Base-by-base conservation (phyloP, 92 coral and sea anemone genomes). In the Palythoa caribaeorum region DNA sequence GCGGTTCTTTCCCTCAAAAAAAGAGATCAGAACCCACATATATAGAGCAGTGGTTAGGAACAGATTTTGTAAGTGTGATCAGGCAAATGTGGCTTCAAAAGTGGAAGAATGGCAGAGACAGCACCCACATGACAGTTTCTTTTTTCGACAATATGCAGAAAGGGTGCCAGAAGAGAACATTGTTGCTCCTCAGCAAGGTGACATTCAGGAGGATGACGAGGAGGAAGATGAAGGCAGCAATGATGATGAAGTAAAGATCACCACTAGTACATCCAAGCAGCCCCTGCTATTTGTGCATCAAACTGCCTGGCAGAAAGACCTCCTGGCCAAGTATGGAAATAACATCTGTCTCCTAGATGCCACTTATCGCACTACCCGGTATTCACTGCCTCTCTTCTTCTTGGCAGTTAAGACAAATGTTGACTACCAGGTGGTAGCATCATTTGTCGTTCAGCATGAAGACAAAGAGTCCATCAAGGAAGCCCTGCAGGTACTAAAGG, bases 1-100 rank as follows among this genome's bases (percentile, higher is more conserved):
- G 5, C 68, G 84, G 77, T 89, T 76, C 65, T 84, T 38, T 44
- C 92, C 88, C 9, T 72, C 40, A 48, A 79, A 77, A 14, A 87
- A 80, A 15, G 77, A 79, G 19, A 85, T 85, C 9, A 78, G 89
- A 77, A 90, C 79, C 21, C 83, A 85, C 38, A 79, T 85, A 62
- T 90, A 90, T n/a, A 37, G 47, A 6, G 89, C 89, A 17, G 65
- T 84, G 39, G 59, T 79, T 1, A 44, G 80, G 19, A 51, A 76
- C 79, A 40, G 89, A 8, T 84, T 84, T 39, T 90, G 86, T 0
- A 85, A 90, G 37, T 40, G 86, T 17, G 92, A 90, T 77, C 89
- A 90, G 62, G 85, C 59, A 19, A 90, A 85, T 47, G 80, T 90
- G 0, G 73, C 79, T 8, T 79, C 60, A 3, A 85, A 90, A 40